Conservation (phyloP, 2,113 vertebrate species). For the Noturus placidus region DNA sequence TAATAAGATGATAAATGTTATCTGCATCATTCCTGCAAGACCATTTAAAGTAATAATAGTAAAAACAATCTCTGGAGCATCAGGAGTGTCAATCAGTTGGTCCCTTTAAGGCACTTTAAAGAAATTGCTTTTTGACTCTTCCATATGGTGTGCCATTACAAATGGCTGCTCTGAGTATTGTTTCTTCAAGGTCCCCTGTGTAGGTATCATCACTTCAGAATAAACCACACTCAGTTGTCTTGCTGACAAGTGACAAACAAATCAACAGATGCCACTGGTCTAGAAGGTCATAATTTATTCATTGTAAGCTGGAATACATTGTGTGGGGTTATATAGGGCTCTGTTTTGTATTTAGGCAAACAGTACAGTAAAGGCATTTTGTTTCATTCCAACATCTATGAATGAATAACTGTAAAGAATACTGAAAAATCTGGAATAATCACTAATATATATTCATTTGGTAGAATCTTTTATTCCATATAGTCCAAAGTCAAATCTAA, state of each 20-base stretch:
- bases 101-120: background rate
- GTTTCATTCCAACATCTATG: conserved; percentile 17
- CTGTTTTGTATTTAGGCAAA: conserved; percentile 21
- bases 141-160: background rate
- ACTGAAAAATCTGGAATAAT: background rate
- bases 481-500: background rate
- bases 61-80: background rate
- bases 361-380: conserved; percentile 26
- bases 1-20: background rate
- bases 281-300: conserved; percentile 32
- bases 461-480: background rate
- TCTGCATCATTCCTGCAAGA: background rate
- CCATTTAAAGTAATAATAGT: background rate
- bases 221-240: background rate
- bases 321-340: conserved; percentile 41
- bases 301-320: conserved; percentile 58
- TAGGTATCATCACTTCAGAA: background rate
- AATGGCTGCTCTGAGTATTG: background rate
- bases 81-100: background rate
- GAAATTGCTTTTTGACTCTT: background rate
- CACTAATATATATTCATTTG: background rate
- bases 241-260: conserved; percentile 2
- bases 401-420: background rate
- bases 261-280: conserved; percentile 6
- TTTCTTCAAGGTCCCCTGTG: background rate